Conservation (phyloP, 2,113 vertebrate genomes). For the Indicator indicator region DNA sequence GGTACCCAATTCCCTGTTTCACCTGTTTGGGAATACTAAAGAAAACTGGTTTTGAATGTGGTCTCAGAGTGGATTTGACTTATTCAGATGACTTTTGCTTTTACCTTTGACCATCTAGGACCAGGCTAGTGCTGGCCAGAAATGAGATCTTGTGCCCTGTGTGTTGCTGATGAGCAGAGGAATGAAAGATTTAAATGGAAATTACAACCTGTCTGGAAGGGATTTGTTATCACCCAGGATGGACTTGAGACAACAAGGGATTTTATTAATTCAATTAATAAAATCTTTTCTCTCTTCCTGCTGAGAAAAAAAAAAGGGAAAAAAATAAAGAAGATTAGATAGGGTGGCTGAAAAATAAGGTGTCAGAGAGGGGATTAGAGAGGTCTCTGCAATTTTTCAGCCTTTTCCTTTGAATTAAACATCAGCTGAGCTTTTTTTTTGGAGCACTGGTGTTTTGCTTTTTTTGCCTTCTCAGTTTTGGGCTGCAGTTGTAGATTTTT, state of each 20-base stretch:
- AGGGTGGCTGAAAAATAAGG: constrained; percentile 26
- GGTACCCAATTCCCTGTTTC: background rate
- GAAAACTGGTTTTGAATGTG: background rate
- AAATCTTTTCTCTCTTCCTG: constrained; percentile 11
- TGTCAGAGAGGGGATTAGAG: constrained; percentile 24
- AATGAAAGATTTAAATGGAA: constrained; percentile 28
- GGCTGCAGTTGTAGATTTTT: background rate
- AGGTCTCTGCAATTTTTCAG: constrained; percentile 23
- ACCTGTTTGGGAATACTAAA: background rate
- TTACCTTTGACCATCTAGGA: background rate
- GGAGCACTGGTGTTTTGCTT: background rate
- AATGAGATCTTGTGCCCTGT: background rate
- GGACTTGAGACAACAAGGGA: constrained; percentile 34
- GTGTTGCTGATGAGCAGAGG: background rate
- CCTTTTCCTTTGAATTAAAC: constrained; percentile 3
- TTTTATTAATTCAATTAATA: constrained; percentile 69
- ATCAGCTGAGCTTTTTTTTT: background rate
- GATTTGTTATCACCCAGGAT: constrained; percentile 48
- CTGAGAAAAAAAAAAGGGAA: background rate
- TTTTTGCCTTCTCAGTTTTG: background rate
- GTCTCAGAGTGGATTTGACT: background rate
- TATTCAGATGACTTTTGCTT: background rate
- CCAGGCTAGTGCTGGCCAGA: background rate
- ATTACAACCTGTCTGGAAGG: constrained; percentile 50
- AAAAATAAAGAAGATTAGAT: background rate